Evolutionary conservation across 2,797 vertebrate genomes (phyloP).

Genomic region (Tangara arthus): DNA sequence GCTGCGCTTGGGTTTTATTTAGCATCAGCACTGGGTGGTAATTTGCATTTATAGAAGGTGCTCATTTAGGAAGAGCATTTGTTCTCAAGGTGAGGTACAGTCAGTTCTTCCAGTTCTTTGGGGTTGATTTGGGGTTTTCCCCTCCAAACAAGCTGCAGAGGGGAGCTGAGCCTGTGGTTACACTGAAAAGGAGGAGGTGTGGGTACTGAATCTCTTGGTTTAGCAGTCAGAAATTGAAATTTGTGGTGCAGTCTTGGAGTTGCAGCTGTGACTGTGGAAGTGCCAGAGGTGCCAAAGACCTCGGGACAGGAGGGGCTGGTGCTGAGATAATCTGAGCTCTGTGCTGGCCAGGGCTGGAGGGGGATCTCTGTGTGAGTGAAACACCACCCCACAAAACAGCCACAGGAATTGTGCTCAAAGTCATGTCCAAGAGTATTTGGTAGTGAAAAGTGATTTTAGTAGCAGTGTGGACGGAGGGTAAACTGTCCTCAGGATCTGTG

Average conservation of each 20-base stretch:
- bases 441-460: neutral
- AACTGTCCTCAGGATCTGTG: neutral
- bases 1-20: neutral
- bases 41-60: neutral
- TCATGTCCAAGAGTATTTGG: neutral
- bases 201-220: neutral
- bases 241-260: neutral
- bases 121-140: neutral
- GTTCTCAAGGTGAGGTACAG: neutral
- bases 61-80: neutral
- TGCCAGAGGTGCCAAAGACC: neutral
- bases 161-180: neutral
- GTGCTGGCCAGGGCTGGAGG: neutral
- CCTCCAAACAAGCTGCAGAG: neutral
- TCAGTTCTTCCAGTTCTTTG: neutral
- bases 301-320: neutral
- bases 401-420: fast-evolving
- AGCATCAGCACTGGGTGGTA: neutral
- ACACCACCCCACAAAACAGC: neutral
- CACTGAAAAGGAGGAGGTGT: too few species aligned
- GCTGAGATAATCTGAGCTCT: neutral
- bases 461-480: neutral
- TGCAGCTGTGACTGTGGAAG: fast-evolving
- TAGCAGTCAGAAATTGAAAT: neutral
- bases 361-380: fast-evolving